These are phyloP conservation scores for Diplodus sargus DNA, from an alignment of 2,797 vertebrate genomes.

Conservation along the genomic window DNA sequence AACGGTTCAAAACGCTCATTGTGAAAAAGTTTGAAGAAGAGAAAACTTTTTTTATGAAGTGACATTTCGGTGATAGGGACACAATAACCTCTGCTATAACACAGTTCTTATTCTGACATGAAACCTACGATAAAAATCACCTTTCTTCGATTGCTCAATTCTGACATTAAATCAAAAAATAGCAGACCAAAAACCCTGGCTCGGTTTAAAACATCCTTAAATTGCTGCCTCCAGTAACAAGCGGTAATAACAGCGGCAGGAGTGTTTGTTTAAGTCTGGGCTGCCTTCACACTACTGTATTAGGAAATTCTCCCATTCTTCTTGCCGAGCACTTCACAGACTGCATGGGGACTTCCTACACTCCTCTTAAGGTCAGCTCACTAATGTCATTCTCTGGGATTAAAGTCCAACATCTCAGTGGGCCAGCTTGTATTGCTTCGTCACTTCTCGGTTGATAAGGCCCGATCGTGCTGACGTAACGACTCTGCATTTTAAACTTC, in stretches of 20 bases:
- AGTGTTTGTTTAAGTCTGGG: conserved; percentile 17
- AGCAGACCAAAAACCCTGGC: neutral
- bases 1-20: conserved; percentile 55
- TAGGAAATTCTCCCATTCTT: conserved; percentile 35
- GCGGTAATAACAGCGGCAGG: conserved; percentile 14
- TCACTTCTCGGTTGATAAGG: conserved; percentile 23
- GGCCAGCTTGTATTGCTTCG: conserved; percentile 3
- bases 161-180: neutral
- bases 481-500: conserved; percentile 14
- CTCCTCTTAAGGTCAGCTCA: conserved; percentile 54
- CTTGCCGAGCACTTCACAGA: conserved; percentile 7
- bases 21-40: neutral
- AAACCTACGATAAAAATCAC: neutral
- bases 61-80: neutral
- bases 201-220: neutral
- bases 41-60: neutral
- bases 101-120: neutral
- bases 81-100: neutral
- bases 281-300: conserved; percentile 15
- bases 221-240: conserved; percentile 21
- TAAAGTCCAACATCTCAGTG: conserved; percentile 45
- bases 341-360: conserved; percentile 39
- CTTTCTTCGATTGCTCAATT: neutral
- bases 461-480: conserved; percentile 13
- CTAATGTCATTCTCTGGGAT: conserved; percentile 49